Percentiles rank a stretch among this genome's conserved stretches.
phyloP scores from a whole-genome alignment of 2,113 vertebrate genomes.

The Phrynosoma platyrhinos region DNA sequence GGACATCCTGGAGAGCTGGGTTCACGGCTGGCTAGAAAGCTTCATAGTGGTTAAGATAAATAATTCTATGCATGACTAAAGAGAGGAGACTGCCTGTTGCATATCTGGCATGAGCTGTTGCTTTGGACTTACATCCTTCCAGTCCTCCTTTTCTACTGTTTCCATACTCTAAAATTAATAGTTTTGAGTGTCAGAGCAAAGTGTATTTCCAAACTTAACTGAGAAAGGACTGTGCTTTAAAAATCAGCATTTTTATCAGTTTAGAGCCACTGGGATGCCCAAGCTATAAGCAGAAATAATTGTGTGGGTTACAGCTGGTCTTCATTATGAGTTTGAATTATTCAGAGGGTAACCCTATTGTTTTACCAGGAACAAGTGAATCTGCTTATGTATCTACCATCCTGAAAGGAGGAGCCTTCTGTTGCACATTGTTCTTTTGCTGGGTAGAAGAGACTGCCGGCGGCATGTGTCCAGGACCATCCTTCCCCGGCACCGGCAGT shows the following conservation, averaged over 20 bases:
- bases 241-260: neutral
- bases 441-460: no score
- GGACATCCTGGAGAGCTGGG: neutral
- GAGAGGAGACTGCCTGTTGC: no score
- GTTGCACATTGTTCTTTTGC: neutral
- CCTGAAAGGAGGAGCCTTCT: neutral
- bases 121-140: neutral
- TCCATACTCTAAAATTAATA: neutral
- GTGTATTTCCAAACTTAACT: neutral
- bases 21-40: neutral
- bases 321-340: neutral
- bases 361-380: neutral
- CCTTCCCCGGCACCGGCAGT: no score
- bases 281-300: neutral
- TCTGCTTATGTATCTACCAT: neutral
- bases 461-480: no score
- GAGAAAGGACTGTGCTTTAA: neutral
- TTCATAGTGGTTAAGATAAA: neutral
- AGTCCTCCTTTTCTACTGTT: neutral
- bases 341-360: neutral
- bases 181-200: neutral
- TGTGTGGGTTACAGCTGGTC: neutral
- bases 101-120: neutral
- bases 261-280: neutral
- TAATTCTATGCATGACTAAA: neutral